Evolutionary conservation across 2,113 vertebrate species (phyloP), one percentile per base, ranked within the genome.

Genomic region (Corythoichthys haematopterus): DNA sequence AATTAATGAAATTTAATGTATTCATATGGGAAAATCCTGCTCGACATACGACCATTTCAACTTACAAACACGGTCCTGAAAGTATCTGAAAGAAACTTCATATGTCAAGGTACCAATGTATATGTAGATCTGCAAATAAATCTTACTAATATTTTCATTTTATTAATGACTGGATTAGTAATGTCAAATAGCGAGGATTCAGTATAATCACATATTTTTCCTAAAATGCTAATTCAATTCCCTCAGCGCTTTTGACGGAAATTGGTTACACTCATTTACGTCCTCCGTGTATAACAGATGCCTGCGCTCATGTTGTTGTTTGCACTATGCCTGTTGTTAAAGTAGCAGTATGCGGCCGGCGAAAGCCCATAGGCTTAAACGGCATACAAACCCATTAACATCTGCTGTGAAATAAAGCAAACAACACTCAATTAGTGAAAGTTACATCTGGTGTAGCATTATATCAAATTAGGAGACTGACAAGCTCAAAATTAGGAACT

Each of bases 391-490:
- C 70, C 71, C 79, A 79, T 73, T 74, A 85, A 83, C 40, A 28
- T 79, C 78, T 77, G 70, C 71, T 63, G 69, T 74, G 64, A 76
- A 85, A 64, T 79, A 80, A 76, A 85, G 68, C 53, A 80, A 72
- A 76, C 72, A 35, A 74, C 79, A 85, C 74, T 82, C 74, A 83
- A 84, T 87, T 85, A 85, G 68, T 68, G 38, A 56, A 64, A 75
- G 77, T 66, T 47, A 45, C 65, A 81, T 79, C 72, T 84, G 75
- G 70, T 77, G 75, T 47, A 68, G 69, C 79, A 75, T 86, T 77
- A 73, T 69, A 65, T 82, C 79, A 85, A 81, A 88, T 88, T 79
- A 83, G 74, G 72, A 76, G 81, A 84, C 77, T 86, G 83, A 87
- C 81, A 82, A 73, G 72, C 78, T 64, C 53, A 64, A 86, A 77